Conservation (phyloP, 2,888 invertebrate genomes). For the Microctonus aethiopoides region DNA sequence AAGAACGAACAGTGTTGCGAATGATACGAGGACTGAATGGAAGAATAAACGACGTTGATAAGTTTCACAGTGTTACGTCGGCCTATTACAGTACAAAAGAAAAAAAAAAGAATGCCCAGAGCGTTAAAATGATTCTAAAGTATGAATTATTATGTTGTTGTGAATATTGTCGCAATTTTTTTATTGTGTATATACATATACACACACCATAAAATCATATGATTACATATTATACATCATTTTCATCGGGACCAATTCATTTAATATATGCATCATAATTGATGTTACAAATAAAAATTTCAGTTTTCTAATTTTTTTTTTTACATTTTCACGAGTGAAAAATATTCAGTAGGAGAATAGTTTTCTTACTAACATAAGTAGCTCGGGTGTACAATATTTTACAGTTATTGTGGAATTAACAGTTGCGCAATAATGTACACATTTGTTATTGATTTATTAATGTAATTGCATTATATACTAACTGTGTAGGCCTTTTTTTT, state of each 20-base stretch:
- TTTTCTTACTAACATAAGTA: slow-evolving; percentile 34
- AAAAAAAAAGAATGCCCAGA: slow-evolving; percentile 56
- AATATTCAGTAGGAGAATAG: background rate
- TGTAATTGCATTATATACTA: slow-evolving; percentile 12
- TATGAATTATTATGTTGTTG: slow-evolving; percentile 58
- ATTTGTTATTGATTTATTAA: slow-evolving; percentile 14
- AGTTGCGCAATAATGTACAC: slow-evolving; percentile 29
- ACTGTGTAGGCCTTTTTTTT: slow-evolving; percentile 8
- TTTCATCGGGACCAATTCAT: slow-evolving; percentile 31
- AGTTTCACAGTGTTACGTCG: slow-evolving; percentile 45
- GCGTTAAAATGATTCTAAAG: slow-evolving; percentile 55
- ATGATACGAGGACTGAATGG: slow-evolving; percentile 26
- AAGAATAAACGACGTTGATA: slow-evolving; percentile 29
- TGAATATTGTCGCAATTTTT: slow-evolving; percentile 63
- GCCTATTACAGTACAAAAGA: slow-evolving; percentile 64
- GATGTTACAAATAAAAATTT: slow-evolving; percentile 36
- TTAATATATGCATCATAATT: slow-evolving; percentile 40
- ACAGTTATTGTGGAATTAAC: slow-evolving; percentile 24
- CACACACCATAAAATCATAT: slow-evolving; percentile 30
- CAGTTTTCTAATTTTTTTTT: slow-evolving; percentile 18
- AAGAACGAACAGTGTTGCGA: slow-evolving; percentile 31
- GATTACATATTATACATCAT: slow-evolving; percentile 25
- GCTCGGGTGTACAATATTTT: slow-evolving; percentile 41
- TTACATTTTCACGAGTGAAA: background rate
- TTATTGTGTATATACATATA: slow-evolving; percentile 57